These are phyloP conservation scores for Conistra vaccinii DNA, from an alignment of 2,888 invertebrate genomes.

Conservation along the genomic window DNA sequence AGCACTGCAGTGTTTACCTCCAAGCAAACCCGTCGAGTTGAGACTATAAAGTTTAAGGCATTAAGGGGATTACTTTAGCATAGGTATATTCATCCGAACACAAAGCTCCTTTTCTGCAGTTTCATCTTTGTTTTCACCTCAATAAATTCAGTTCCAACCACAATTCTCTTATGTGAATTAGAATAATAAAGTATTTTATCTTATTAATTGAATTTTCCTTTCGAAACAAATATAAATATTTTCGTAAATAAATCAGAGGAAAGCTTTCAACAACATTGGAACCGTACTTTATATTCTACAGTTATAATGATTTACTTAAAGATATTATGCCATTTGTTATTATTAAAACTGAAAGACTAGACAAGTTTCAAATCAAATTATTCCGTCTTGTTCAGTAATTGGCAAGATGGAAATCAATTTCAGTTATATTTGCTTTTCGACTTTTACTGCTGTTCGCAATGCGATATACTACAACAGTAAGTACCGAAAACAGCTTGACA, in stretches of 20 bases:
- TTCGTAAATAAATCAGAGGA: conserved; percentile 20
- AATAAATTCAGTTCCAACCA: conserved; percentile 10
- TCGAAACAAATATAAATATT: conserved; percentile 5
- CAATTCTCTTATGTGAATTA: conserved; percentile 15
- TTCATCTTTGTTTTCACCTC: conserved; percentile 20
- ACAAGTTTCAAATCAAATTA: conserved; percentile 10
- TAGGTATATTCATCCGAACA: conserved; percentile 16
- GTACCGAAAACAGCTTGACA: conserved; percentile 9
- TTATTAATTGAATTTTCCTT: conserved; percentile 19
- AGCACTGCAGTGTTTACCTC: conserved; percentile 10
- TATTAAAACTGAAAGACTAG: neutral
- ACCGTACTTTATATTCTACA: neutral
- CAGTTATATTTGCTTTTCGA: conserved; percentile 1
- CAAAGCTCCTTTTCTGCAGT: conserved; percentile 7
- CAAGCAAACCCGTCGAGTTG: neutral
- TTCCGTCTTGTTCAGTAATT: conserved; percentile 19
- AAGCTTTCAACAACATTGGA: conserved; percentile 16
- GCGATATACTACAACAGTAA: neutral
- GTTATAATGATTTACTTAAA: neutral
- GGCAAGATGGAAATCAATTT: conserved; percentile 17
- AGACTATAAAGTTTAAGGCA: conserved; percentile 13
- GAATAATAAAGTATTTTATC: conserved; percentile 21
- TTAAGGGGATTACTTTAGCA: conserved; percentile 7
- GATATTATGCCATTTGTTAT: neutral
- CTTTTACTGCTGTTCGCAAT: conserved; percentile 1